phyloP scores from a whole-genome alignment of 2,797 vertebrate species.

The Enteromius radiatus region DNA sequence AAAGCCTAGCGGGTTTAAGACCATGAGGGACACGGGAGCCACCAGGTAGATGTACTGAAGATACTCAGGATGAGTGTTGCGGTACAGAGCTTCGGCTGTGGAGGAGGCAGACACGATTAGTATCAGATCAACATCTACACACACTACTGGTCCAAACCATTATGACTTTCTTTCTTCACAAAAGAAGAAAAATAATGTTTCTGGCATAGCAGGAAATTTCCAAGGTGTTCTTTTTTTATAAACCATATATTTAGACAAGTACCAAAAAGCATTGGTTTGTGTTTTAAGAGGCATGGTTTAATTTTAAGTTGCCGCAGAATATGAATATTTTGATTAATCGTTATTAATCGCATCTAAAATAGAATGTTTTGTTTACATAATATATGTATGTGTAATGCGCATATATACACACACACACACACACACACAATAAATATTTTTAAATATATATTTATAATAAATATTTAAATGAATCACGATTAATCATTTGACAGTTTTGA shows the following conservation, averaged over 20 bases:
- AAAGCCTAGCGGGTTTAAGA: conserved; percentile 85
- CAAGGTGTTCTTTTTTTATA: not conserved
- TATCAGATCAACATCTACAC: too few species aligned
- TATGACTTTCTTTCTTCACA: not conserved
- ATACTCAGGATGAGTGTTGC: conserved; percentile 86
- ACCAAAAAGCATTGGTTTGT: not conserved
- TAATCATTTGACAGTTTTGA: too few species aligned
- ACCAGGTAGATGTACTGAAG: conserved; percentile 91
- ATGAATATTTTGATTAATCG: too few species aligned
- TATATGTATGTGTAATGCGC: too few species aligned
- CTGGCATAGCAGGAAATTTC: not conserved
- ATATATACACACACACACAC: too few species aligned
- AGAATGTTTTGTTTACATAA: too few species aligned
- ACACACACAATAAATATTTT: too few species aligned
- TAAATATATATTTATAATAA: too few species aligned
- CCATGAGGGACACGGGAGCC: conserved; percentile 87
- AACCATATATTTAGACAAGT: not conserved
- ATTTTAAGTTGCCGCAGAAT: too few species aligned
- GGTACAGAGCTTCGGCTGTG: conserved; percentile 88
- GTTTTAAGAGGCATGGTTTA: not conserved
- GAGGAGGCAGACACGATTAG: not conserved
- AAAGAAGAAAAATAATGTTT: not conserved
- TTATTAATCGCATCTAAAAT: too few species aligned
- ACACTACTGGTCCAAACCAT: too few species aligned
- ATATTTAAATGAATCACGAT: too few species aligned